Conservation (phyloP, 2,888 invertebrate genomes). For the Hydrotaea cyrtoneurina region DNA sequence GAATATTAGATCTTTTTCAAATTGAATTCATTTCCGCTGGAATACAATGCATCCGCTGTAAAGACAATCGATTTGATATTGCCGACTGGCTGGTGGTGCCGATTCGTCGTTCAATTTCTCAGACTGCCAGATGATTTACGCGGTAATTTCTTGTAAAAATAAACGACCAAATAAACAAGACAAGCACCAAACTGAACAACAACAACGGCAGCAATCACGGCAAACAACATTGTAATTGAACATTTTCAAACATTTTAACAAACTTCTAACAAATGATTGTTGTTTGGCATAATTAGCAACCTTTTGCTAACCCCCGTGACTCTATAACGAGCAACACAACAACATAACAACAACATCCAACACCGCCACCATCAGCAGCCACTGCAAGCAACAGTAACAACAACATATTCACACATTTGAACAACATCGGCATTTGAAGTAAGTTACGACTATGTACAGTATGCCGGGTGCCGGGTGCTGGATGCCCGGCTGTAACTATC, state of each 20-base stretch:
- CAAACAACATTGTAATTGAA: constrained; percentile 13
- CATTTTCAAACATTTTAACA: constrained; percentile 51
- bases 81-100: neutral
- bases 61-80: neutral
- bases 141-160: neutral
- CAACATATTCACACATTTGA: constrained; percentile 33
- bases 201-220: no score
- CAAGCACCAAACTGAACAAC: neutral
- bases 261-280: constrained; percentile 44
- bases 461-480: no score
- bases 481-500: constrained; percentile 14
- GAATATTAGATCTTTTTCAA: neutral
- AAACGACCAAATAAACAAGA: neutral
- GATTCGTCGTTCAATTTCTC: neutral
- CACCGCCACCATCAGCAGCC: no score
- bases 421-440: constrained; percentile 41
- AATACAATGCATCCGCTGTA: neutral
- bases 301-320: constrained; percentile 51
- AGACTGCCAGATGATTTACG: neutral
- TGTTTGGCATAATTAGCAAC: constrained; percentile 50
- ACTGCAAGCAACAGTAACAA: neutral
- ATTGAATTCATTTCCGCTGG: constrained; percentile 4
- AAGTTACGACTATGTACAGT: neutral
- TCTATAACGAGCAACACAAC: constrained; percentile 20
- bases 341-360: neutral